Evolutionary conservation across 2,797 vertebrate genomes (phyloP), one percentile per base, ranked within the genome.

Genomic region (Arrhamphus sclerolepis): DNA sequence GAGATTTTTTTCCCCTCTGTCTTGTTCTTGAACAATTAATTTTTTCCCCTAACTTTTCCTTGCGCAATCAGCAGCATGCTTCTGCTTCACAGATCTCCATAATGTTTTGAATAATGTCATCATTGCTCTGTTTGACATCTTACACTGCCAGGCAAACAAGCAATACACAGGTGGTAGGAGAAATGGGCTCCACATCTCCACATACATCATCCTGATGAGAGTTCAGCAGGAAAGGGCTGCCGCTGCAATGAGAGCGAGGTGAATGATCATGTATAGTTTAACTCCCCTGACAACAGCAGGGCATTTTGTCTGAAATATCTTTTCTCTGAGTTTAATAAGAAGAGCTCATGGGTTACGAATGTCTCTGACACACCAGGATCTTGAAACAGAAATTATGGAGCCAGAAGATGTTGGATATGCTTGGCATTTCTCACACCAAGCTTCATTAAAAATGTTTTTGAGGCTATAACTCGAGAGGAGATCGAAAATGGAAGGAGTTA

Each of bases 71-170:
- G 9, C 38, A 49, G 40, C 56, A 42, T 63, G 49, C 56, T 70
- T 83, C 58, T 28, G 58, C 78, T 75, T 50, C 66, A 66, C 66
- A 72, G 81, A 80, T 75, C 54, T 60, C 57, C 60, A 69, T 74
- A 80, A 82, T 80, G 77, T 81, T 85, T 82, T 88, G 84, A 86
- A 82, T 82, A 81, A 77, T 88, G 81, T 79, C 85, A 84, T 84
- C 79, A 73, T 79, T 75, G 72, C 70, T 76, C 63, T 66, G 66
- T 52, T 62, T 85, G 84, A 84, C 83, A 76, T 74, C 66, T 73
- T 77, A 68, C 71, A 66, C 72, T 71, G 56, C 73, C 69, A 82
- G 72, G 86, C 80, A 76, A 62, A 62, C 64, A 80, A 82, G 76
- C 71, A 72, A 83, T 81, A 66, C 81, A 79, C 77, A 85, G 77